Evolutionary conservation across 2,113 vertebrate species (phyloP), one percentile per base, ranked within the genome.

Genomic region (Cepphus grylle): DNA sequence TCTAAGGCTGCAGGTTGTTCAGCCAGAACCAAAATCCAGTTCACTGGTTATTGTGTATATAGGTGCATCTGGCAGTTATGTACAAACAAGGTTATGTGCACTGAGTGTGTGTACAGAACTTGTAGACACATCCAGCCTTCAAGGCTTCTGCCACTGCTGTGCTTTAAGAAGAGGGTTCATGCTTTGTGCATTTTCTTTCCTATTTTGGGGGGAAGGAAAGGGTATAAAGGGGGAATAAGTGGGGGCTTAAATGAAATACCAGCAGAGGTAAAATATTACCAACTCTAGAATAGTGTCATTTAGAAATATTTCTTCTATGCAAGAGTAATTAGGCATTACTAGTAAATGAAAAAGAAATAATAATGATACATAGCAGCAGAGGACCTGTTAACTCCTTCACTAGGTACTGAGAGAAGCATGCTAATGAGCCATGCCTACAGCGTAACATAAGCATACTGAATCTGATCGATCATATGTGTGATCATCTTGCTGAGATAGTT

Each of bases 191-290:
- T 74, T 87, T 63, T 47, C 11, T 45, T 63, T 49, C 7, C 4
- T 18, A 23, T 45, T 32, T 17, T 15, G 4, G 4, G 4, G 12
- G 3, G 11, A 5, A 4, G 15, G 4, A 40, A 38, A 25, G 6
- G 18, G 0, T 15, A 8, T 38, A 26, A 70, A 6, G 2, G 14
- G 14, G 2, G 7, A 63, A 36, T 34, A 93, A 78, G 16, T 26
- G 3, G 8, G 11, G 5, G 6, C 16, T 69, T 77, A 91, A 82
- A 85, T 30, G 1, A 88, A 93, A 65, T 65, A 40, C 11, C 50
- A 70, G 14, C 23, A 94, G 93, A 89, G 22, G 77, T 94, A 88
- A 95, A 93, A 80, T 79, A 93, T 90, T 93, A 50, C 10, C 10
- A 66, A 66, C 29, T 70, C 45, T 86, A 90, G 40, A 45, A 70